These are phyloP conservation scores for Bufo bufo DNA, from an alignment of 2,113 vertebrate species.

Conservation along the genomic window DNA sequence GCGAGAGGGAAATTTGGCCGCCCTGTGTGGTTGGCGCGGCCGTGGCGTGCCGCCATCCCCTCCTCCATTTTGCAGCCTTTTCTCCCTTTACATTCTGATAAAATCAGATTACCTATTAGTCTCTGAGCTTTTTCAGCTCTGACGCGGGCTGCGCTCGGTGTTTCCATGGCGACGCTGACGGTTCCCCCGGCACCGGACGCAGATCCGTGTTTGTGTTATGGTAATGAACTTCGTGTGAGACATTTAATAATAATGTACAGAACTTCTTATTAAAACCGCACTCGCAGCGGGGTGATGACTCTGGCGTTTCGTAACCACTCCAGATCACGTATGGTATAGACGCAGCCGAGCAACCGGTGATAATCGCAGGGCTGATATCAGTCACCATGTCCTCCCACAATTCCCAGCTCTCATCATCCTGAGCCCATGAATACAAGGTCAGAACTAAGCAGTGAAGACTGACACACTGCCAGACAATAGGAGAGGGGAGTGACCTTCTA, in stretches of 20 bases:
- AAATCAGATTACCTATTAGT: conserved; percentile 3
- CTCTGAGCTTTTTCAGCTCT: not conserved
- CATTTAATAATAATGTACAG: not conserved
- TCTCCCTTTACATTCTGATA: not conserved
- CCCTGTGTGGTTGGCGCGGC: not conserved
- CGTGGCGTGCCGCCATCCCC: not conserved
- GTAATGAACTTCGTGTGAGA: not conserved
- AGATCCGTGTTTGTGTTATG: not conserved
- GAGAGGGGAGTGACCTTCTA: no score
- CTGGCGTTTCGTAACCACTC: not conserved
- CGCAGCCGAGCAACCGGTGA: not conserved
- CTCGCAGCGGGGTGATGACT: not conserved
- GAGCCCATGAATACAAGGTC: no score
- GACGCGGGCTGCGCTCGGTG: not conserved
- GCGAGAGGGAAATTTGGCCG: not conserved
- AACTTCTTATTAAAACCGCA: not conserved
- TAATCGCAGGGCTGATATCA: not conserved
- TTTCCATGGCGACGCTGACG: not conserved
- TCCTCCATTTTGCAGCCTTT: not conserved
- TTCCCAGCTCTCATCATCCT: not conserved
- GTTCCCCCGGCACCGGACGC: not conserved
- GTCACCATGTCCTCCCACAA: not conserved
- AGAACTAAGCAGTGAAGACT: no score
- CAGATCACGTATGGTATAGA: not conserved
- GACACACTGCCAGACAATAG: not conserved